phyloP scores from a whole-genome alignment of 2,113 vertebrate species.

The Chamaetylas fuelleborni region DNA sequence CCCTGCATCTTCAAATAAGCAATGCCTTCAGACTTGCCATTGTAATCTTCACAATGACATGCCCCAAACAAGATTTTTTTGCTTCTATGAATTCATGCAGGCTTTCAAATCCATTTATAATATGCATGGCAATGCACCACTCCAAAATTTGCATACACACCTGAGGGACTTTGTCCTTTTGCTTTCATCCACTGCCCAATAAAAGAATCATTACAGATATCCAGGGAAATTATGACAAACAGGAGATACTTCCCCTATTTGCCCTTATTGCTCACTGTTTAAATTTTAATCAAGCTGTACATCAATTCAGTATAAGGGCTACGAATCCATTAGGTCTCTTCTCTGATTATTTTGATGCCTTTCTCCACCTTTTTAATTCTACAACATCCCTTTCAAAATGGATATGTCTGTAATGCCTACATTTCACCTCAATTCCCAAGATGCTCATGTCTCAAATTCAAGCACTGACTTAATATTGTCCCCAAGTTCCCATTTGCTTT shows the following conservation, averaged over 20 bases:
- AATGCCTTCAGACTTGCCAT: background rate
- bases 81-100: background rate
- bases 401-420: background rate
- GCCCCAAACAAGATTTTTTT: background rate
- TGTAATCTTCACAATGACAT: background rate
- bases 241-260: background rate
- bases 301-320: background rate
- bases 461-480: fast-evolving
- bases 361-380: background rate
- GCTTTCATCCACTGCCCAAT: background rate
- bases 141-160: background rate
- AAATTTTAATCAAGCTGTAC: background rate
- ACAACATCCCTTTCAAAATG: background rate
- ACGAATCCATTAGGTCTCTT: background rate
- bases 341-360: background rate
- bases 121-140: background rate
- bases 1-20: background rate
- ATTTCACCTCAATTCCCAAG: background rate
- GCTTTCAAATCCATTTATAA: background rate
- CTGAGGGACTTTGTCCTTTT: background rate
- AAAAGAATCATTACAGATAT: background rate
- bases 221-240: background rate
- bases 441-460: background rate
- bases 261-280: background rate
- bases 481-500: background rate